Evolutionary conservation across 2,888 invertebrate species (phyloP).

Genomic region (Sipunculus nudus): DNA sequence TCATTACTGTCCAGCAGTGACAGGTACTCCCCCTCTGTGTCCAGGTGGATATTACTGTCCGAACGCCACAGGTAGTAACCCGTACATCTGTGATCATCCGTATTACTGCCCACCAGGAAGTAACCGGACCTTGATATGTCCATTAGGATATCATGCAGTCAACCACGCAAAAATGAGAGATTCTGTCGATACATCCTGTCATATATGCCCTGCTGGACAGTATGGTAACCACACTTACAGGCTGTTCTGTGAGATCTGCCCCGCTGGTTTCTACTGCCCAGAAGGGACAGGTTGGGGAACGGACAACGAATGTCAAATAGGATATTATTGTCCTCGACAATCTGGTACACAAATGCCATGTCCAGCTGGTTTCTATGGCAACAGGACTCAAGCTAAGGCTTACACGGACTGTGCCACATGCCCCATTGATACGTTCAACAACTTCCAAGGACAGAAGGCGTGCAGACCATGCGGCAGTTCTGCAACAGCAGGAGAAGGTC

Average conservation of each 20-base stretch:
- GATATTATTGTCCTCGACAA: constrained; percentile 46
- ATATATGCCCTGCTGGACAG: constrained; percentile 55
- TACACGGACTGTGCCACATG: constrained; percentile 50
- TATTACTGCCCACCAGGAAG: constrained; percentile 59
- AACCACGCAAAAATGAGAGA: constrained; percentile 51
- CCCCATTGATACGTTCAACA: constrained; percentile 49
- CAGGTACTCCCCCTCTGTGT: constrained; percentile 37
- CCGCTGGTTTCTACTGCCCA: constrained; percentile 63
- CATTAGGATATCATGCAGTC: constrained; percentile 53
- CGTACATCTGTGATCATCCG: constrained; percentile 52
- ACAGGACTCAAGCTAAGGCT: constrained; percentile 33
- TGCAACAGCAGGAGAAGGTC: constrained; percentile 40
- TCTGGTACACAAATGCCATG: constrained; percentile 16
- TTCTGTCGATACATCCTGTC: constrained; percentile 46
- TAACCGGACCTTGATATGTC: constrained; percentile 53
- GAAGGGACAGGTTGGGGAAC: constrained; percentile 52
- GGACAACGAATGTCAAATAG: constrained; percentile 48
- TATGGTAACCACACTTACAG: constrained; percentile 58
- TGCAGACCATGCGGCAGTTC: constrained; percentile 60
- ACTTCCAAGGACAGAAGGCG: constrained; percentile 43
- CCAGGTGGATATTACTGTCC: constrained; percentile 60
- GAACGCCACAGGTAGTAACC: constrained; percentile 49
- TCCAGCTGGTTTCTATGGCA: constrained; percentile 41
- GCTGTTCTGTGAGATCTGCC: constrained; percentile 51
- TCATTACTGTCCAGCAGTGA: constrained; percentile 54